phyloP scores from a whole-genome alignment of 37 sponge, comb jelly and placozoan species.

The Axinella damicornis region DNA sequence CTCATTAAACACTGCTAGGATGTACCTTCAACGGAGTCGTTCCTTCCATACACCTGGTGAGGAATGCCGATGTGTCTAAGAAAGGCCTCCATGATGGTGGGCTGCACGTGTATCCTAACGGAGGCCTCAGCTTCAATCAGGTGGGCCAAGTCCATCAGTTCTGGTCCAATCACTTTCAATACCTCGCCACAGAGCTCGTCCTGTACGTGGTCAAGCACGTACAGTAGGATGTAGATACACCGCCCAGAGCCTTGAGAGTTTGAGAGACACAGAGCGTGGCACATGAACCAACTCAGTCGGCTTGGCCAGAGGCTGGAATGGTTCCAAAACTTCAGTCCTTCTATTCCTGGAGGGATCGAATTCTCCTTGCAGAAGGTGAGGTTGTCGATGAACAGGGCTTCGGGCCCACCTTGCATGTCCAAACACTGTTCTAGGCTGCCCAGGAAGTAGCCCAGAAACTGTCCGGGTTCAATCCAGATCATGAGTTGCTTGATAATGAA shows the following conservation, averaged over 20 bases:
- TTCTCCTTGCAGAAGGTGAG: slow-evolving; percentile 4
- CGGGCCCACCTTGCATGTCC: slow-evolving; percentile 3
- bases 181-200: not conserved
- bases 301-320: slow-evolving; percentile 10
- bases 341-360: slow-evolving; percentile 5
- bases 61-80: slow-evolving; percentile 22
- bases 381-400: slow-evolving; percentile 19
- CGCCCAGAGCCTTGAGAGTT: not conserved
- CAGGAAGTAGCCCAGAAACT: slow-evolving; percentile 17
- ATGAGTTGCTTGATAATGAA: slow-evolving; percentile 17
- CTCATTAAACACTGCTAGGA: too few species aligned
- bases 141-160: slow-evolving; percentile 55
- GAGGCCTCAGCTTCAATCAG: slow-evolving; percentile 2
- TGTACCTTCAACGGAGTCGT: slow-evolving; percentile 2
- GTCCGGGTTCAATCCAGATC: slow-evolving; percentile 31
- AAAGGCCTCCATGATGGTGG: slow-evolving; percentile 37
- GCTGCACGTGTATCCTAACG: slow-evolving; percentile 1
- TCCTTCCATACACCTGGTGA: slow-evolving; percentile 4
- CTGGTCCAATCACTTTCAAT: slow-evolving; percentile 11
- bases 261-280: slow-evolving; percentile 11
- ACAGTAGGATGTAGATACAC: slow-evolving; percentile 16
- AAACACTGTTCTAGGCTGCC: not conserved
- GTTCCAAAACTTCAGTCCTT: slow-evolving; percentile 32
- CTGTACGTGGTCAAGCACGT: slow-evolving; percentile 1
- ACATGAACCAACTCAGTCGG: slow-evolving; percentile 9